Evolutionary conservation across 2,888 invertebrate species (phyloP), one percentile per base, ranked within the genome.

Genomic region (Labia minor): DNA sequence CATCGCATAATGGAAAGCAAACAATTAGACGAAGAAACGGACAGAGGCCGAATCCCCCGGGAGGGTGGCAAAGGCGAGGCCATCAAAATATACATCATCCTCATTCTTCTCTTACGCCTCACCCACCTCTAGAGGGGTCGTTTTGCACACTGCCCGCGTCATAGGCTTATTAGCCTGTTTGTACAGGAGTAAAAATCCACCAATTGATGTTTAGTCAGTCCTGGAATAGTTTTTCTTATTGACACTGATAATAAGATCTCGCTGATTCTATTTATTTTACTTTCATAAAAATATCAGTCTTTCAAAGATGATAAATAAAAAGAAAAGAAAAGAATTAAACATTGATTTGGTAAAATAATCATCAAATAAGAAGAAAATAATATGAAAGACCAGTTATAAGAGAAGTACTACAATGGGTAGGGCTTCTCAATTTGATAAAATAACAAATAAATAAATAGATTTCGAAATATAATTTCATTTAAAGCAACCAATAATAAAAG

Each of bases 1-100:
- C 49, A 49, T 49, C 49, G 49, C 49, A 49, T 49, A 49, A 49
- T 49, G 49, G 49, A 49, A 49, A 49, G 49, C 49, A 49, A 49
- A 49, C 49, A 49, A 49, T 49, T 49, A 49, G 49, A 49, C 49
- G 49, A 49, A 49, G 49, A 49, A 49, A 49, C 49, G 49, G 49
- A 49, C 49, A 49, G 49, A 14, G 49, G 49, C 49, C 49, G 49
- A 49, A 49, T 49, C 49, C 49, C 49, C 16, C 49, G 49, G 49
- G 49, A 49, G 16, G 26, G 26, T 26, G 26, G 26, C 26, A 26
- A 8, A 3, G 49, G 49, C 49, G 33, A 33, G 33, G 33, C 33
- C 33, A 33, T 33, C 33, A 49, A 11, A 49, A 49, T n/a, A 49
- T 49, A 16, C 8, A n/a, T n/a, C n/a, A n/a, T n/a, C n/a, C n/a